phyloP scores from a whole-genome alignment of 2,888 invertebrate genomes.

The Eurois occulta region DNA sequence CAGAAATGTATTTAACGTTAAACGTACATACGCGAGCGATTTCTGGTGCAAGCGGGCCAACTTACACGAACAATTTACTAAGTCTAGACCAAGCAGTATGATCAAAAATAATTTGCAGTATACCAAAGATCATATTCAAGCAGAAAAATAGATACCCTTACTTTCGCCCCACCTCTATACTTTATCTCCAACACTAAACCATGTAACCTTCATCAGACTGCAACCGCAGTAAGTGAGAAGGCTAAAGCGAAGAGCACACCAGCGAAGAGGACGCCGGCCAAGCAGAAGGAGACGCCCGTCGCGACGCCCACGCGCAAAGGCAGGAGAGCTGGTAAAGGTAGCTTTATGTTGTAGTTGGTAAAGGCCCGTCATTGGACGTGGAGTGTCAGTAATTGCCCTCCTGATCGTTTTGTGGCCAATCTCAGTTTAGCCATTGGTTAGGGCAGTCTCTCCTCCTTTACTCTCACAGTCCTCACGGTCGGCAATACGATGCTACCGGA shows the following conservation, averaged over 20 bases:
- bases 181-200: conserved; percentile 26
- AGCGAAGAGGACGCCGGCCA: conserved; percentile 75
- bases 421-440: background rate
- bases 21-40: background rate
- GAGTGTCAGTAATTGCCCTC: background rate
- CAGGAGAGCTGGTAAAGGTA: conserved; percentile 78
- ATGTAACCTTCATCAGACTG: conserved; percentile 77
- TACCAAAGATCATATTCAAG: background rate
- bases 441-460: background rate
- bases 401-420: background rate
- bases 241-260: conserved; percentile 77
- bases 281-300: conserved; percentile 70
- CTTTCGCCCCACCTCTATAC: background rate
- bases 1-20: background rate
- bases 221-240: conserved; percentile 85
- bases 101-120: background rate
- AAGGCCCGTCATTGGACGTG: background rate
- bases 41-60: background rate
- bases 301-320: conserved; percentile 76
- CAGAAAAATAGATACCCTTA: background rate
- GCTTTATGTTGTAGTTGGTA: conserved; percentile 12
- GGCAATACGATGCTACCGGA: background rate
- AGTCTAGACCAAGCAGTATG: background rate
- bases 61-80: background rate
- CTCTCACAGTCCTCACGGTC: background rate